Evolutionary conservation across 2,888 invertebrate species (phyloP).

Genomic region (Pediacus dermestoides): DNA sequence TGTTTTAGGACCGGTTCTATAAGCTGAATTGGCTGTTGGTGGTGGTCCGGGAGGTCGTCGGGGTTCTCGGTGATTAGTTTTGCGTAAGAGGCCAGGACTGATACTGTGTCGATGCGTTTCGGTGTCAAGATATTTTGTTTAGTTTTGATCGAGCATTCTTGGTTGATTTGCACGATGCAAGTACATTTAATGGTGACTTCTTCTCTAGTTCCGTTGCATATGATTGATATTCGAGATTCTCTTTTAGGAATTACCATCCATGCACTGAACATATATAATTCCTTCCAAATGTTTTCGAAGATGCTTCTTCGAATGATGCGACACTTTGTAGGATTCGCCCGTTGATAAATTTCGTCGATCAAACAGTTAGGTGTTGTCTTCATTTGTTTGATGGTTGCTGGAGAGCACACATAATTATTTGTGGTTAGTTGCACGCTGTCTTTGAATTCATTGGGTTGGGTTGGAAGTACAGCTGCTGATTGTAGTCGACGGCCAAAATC

Average conservation of each 20-base stretch:
- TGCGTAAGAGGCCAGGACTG: too few species aligned
- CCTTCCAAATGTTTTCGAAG: slow-evolving; percentile 1
- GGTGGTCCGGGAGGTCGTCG: too few species aligned
- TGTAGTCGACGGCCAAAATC: slow-evolving; percentile 2
- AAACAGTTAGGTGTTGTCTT: background rate
- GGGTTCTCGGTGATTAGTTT: too few species aligned
- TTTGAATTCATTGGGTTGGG: background rate
- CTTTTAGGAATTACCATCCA: background rate
- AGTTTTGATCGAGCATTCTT: too few species aligned
- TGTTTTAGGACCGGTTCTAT: too few species aligned
- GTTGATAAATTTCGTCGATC: background rate
- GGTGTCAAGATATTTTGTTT: too few species aligned
- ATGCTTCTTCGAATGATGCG: too few species aligned
- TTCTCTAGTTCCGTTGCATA: background rate
- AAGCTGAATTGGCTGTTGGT: too few species aligned
- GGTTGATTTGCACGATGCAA: too few species aligned
- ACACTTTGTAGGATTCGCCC: too few species aligned
- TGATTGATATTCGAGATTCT: background rate
- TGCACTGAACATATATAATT: background rate
- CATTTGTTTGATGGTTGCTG: background rate
- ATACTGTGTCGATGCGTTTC: too few species aligned
- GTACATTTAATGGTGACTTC: too few species aligned
- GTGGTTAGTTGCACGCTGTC: background rate
- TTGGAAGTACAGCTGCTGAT: background rate
- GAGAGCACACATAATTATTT: background rate